Conservation (phyloP, 2,797 vertebrate species). For the Channa striata region DNA sequence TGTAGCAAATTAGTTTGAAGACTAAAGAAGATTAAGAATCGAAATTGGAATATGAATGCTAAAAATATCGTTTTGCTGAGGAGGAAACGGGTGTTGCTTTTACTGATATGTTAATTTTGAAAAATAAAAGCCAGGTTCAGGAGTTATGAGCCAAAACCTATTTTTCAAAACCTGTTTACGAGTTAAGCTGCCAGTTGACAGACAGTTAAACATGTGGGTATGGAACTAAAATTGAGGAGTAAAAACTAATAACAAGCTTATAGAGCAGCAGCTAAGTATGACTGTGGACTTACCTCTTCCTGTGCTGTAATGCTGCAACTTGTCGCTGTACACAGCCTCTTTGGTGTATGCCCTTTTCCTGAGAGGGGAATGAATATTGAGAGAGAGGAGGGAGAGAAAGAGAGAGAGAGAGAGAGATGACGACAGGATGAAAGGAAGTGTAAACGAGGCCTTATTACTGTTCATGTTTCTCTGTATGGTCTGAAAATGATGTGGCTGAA, state of each 20-base stretch:
- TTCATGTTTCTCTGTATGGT: slow-evolving; percentile 52
- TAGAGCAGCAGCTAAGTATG: background rate
- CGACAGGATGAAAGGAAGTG: slow-evolving; percentile 62
- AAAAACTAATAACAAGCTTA: background rate
- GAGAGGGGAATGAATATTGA: slow-evolving; percentile 55
- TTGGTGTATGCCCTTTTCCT: slow-evolving; percentile 98
- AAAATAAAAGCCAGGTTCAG: background rate
- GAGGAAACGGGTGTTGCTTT: background rate
- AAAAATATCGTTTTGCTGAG: background rate
- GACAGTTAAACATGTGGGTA: background rate
- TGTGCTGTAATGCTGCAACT: slow-evolving; percentile 97
- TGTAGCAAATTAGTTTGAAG: background rate
- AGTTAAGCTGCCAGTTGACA: background rate
- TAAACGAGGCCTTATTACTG: slow-evolving; percentile 63
- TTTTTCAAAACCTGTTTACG: background rate
- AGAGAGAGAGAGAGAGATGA: slow-evolving; percentile 34
- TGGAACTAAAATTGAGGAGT: background rate
- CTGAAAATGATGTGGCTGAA: slow-evolving; percentile 66
- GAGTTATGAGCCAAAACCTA: background rate
- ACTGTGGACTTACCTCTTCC: slow-evolving; percentile 91
- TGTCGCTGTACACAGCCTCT: slow-evolving; percentile 97
- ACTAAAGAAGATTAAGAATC: background rate
- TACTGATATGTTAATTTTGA: background rate
- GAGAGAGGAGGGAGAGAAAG: slow-evolving; percentile 20
- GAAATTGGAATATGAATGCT: background rate